A percentile compares a stretch with the other conserved stretches of the same genome.
phyloP scores from a whole-genome alignment of 2,797 vertebrate genomes.

The Naso thynnoides region DNA sequence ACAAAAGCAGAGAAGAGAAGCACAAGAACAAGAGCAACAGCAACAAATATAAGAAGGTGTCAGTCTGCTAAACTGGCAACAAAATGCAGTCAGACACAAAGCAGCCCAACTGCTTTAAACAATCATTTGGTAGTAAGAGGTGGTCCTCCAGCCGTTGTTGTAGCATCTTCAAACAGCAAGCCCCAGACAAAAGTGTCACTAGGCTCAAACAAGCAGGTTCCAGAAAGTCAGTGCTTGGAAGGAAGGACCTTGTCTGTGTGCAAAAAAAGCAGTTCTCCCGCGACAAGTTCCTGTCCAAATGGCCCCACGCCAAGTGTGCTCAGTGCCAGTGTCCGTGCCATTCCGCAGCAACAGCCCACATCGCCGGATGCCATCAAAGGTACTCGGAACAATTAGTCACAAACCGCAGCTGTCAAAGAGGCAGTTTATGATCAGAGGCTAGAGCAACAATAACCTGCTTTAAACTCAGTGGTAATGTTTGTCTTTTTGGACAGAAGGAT shows the following conservation, averaged over 20 bases:
- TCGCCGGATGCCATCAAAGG: constrained; percentile 14
- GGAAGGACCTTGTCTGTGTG: background rate
- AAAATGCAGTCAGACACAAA: constrained; percentile 15
- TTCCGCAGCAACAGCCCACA: constrained; percentile 27
- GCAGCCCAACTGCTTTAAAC: background rate
- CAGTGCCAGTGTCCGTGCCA: constrained; percentile 40
- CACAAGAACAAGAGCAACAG: constrained; percentile 4
- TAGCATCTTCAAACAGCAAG: constrained; percentile 9
- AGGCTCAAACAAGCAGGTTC: background rate
- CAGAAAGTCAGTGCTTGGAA: background rate
- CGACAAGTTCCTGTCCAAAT: background rate
- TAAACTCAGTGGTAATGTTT: background rate
- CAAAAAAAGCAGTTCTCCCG: background rate
- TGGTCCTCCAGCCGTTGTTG: constrained; percentile 17
- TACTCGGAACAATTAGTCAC: constrained; percentile 26
- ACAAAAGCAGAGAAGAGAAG: constrained; percentile 47
- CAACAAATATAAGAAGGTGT: background rate
- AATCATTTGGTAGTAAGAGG: constrained; percentile 37
- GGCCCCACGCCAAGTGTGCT: background rate
- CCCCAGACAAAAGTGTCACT: background rate
- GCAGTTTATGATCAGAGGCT: background rate
- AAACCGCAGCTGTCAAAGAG: fast-evolving
- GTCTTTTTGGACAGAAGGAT: background rate
- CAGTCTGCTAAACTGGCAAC: constrained; percentile 16
- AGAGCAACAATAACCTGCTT: background rate